These are phyloP conservation scores for Parapsyche elsis DNA, from an alignment of 1,140 invertebrate genomes.

Conservation along the genomic window DNA sequence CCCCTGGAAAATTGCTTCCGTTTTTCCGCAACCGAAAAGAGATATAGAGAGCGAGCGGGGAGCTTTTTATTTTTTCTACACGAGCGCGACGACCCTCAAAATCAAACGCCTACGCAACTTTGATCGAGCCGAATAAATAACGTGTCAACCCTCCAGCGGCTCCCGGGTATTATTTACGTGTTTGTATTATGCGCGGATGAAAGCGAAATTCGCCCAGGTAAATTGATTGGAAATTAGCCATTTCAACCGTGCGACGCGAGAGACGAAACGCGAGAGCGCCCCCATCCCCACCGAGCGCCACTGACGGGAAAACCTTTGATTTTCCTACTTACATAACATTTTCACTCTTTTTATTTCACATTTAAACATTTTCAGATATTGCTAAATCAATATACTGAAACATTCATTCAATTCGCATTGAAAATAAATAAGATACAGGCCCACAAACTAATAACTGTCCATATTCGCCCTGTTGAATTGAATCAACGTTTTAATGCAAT, in stretches of 20 bases:
- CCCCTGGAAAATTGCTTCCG: constrained; percentile 14
- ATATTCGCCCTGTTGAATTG: too few species aligned
- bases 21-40: background rate
- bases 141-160: background rate
- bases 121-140: constrained; percentile 18
- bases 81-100: background rate
- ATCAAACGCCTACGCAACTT: constrained; percentile 18
- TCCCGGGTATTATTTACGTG: too few species aligned
- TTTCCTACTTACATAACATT: too few species aligned
- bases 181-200: background rate
- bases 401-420: too few species aligned
- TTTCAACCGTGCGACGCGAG: constrained; percentile 45
- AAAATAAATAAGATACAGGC: too few species aligned
- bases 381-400: too few species aligned
- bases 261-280: constrained; percentile 3
- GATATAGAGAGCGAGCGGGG: background rate
- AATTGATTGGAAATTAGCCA: constrained; percentile 56
- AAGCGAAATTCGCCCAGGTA: constrained; percentile 45
- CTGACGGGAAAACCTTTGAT: background rate
- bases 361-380: too few species aligned
- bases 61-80: background rate
- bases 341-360: too few species aligned
- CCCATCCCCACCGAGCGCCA: background rate
- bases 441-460: too few species aligned
- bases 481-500: too few species aligned